A percentile compares a stretch with the other conserved stretches of the same genome.
Evolutionary conservation across 2,113 vertebrate genomes (phyloP).

Genomic region (Tinamus guttatus): DNA sequence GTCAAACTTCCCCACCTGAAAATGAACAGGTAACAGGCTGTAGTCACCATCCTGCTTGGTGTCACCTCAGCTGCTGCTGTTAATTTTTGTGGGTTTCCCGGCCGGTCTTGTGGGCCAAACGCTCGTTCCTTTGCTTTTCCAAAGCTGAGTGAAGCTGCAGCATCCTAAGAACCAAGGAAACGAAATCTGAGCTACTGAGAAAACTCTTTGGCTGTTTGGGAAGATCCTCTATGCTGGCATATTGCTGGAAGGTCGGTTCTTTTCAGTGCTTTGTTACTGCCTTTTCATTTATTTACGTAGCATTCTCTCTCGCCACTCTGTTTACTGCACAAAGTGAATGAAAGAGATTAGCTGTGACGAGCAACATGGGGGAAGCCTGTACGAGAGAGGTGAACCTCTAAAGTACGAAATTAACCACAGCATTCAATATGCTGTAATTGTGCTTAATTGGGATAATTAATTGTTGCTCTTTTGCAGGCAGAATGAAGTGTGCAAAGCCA

Average conservation of each 20-base stretch:
- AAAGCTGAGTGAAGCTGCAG: not conserved
- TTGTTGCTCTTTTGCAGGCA: not conserved
- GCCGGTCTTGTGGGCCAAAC: too few relatives aligned
- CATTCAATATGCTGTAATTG: not conserved
- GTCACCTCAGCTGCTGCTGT: too few relatives aligned
- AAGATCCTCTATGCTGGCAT: not conserved
- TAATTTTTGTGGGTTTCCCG: too few relatives aligned
- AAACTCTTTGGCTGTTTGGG: not conserved
- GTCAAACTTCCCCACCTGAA: not conserved
- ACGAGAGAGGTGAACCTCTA: not conserved
- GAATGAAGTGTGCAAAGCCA: not conserved
- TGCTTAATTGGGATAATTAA: constrained; percentile 33
- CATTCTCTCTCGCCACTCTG: not conserved
- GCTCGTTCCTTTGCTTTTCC: not conserved
- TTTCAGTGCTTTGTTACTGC: not conserved
- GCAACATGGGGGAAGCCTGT: not conserved
- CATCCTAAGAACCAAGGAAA: not conserved
- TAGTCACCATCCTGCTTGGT: too few relatives aligned
- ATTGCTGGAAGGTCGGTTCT: not conserved
- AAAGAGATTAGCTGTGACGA: constrained; percentile 6
- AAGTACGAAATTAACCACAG: not conserved
- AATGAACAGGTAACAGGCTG: not conserved
- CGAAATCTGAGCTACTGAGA: not conserved
- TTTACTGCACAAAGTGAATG: not conserved
- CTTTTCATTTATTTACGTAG: constrained; percentile 8